Evolutionary conservation across 1,140 invertebrate species (phyloP), one percentile per base, ranked within the genome.

Genomic region (Apolygus lucorum): DNA sequence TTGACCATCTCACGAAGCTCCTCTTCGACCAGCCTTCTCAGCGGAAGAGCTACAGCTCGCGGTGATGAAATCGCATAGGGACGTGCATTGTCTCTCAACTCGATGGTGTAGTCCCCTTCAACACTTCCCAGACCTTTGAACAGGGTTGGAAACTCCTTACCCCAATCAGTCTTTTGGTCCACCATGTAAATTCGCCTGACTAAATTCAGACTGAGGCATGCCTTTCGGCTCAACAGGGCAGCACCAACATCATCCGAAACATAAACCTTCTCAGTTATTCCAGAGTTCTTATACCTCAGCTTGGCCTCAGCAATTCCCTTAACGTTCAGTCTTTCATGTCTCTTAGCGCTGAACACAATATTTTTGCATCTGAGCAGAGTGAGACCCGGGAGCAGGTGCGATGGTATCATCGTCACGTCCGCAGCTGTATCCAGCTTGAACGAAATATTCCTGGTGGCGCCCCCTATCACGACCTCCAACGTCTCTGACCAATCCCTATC

Each of bases 1-100:
- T 73, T 68, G 28, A 73, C 73, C 74, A 78, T 73, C 34, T 71
- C 42, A 1, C 75, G 63, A 21, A 80, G 64, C 68, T 74, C 72
- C 25, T 69, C 64, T 42, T 65, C 54, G 17, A 75, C 68, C 62
- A 63, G 59, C 8, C 14, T 11, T 28, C 26, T 14, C 8, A 65
- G 11, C 24, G 63, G 22, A 25, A 65, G 24, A 2, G 63, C 22
- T 25, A 65, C 27, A 65, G 21, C 14, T 2, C 26, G 63, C 2
- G 63, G 63, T 11, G 63, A 21, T 2, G 25, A 22, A 28, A 65
- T 65, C 22, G 63, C 63, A 65, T 49, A 49, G 17, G 34, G 34
- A 8, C 17, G 8, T 49, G 34, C 34, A 49, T 49, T 17, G 8
- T 49, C 34, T 17, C 17, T 49, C 34, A 49, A 49, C 34, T 49